phyloP scores from a whole-genome alignment of 2,888 invertebrate genomes.

The Drosophila maculinotata region DNA sequence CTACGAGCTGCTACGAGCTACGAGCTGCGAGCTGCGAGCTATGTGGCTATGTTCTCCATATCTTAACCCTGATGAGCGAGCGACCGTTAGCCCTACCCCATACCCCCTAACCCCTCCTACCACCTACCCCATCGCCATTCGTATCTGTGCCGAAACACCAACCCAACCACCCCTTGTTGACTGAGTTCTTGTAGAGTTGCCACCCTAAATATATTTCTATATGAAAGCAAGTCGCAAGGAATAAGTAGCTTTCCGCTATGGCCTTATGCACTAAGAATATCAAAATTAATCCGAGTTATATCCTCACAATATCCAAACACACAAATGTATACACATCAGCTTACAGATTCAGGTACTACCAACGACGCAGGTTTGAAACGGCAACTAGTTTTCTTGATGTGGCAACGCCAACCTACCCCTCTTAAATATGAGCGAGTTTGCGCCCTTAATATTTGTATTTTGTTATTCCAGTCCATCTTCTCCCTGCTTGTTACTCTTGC shows the following conservation, averaged over 20 bases:
- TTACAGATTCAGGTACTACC: not conserved
- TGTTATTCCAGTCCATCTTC: too few species aligned
- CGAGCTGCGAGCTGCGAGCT: conserved; percentile 11
- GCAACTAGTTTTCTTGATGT: not conserved
- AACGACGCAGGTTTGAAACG: too few species aligned
- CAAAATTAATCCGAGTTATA: too few species aligned
- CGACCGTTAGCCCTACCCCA: not conserved
- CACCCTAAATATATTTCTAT: conserved; percentile 11
- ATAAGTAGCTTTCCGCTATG: too few species aligned
- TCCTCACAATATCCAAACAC: too few species aligned
- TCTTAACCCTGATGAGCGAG: conserved; percentile 6
- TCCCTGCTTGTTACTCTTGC: too few species aligned
- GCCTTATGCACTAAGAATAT: too few species aligned
- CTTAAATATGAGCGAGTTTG: not conserved
- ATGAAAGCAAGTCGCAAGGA: too few species aligned
- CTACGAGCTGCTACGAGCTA: not conserved
- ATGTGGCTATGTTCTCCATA: not conserved
- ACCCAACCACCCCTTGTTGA: conserved; percentile 32
- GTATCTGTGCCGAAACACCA: not conserved
- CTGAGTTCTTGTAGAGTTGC: conserved; percentile 26
- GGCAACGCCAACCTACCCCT: conserved; percentile 14
- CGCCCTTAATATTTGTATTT: not conserved
- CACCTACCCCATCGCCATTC: conserved; percentile 2
- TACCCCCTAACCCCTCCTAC: conserved; percentile 14
- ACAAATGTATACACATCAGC: too few species aligned